Base-by-base conservation (phyloP, 2,888 invertebrate species). In the Macrophya annulata region DNA sequence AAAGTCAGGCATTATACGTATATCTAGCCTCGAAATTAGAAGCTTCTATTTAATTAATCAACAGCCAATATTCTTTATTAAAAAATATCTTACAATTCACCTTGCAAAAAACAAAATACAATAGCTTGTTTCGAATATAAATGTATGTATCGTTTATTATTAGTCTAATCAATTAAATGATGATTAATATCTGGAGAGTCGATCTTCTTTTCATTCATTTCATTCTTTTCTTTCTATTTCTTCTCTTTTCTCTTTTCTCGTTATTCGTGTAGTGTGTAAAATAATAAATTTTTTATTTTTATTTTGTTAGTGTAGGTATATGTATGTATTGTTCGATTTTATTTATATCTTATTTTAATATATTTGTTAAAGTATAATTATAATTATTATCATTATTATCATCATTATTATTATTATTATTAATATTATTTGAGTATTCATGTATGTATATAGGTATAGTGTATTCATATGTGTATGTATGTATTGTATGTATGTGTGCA, bases 61-160 rank as follows among this genome's bases (percentile, higher is more conserved):
- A 86, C 87, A 85, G 86, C 88, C 88, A 89, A 89, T 89, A 86
- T 86, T 89, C 85, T 92, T 92, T 92, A 92, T 92, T 92, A 90
- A 89, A 91, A 92, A 92, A 91, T 90, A 90, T 89, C 88, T 91
- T 91, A 92, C 90, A 91, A 87, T 86, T 88, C 89, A 88, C 89
- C 89, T 89, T 89, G 87, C 89, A 91, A 90, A 89, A 31, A 86
- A 62, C 62, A 85, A 81, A 85, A 65, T 77, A 87, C 85, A 88
- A 51, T 85, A 84, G 68, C 55, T 62, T 62, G 40, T 59, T 86
- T 59, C 21, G 45, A 62, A 85, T 84, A 85, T 85, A 84, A 85
- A 86, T 85, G 31, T 31, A 71, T 40, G 71, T 82, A 37, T 68
- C 9, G 12, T 37, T 76, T 55, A 84, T 59, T 65, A 77, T 84